A percentile compares a stretch with the other conserved stretches of the same genome.
Conservation (phyloP, 2,113 vertebrate species). For the Melozone crissalis region DNA sequence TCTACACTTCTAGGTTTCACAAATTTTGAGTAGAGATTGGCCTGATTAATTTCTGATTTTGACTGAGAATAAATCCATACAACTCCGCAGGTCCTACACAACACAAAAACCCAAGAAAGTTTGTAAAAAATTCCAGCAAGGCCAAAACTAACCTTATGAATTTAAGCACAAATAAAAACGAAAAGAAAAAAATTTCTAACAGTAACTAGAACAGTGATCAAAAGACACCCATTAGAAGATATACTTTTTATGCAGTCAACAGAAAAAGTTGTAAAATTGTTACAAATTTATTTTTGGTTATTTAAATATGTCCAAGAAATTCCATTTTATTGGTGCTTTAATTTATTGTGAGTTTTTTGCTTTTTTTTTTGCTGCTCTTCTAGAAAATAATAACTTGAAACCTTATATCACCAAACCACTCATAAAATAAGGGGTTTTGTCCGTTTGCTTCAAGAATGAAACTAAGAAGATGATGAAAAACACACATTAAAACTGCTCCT, state of each 20-base stretch:
- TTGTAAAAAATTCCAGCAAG: not conserved
- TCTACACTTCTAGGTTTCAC: not conserved
- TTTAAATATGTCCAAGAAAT: not conserved
- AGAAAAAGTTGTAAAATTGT: not conserved
- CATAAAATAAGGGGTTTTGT: not conserved
- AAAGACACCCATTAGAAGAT: not conserved
- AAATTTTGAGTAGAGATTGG: not conserved
- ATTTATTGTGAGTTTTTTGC: not conserved
- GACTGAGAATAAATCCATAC: not conserved
- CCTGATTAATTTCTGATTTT: not conserved
- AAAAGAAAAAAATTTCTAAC: not conserved
- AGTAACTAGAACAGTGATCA: not conserved
- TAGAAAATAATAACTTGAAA: not conserved
- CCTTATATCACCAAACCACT: not conserved
- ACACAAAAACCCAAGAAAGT: not conserved
- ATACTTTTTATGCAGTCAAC: not conserved
- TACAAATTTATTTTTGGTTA: not conserved
- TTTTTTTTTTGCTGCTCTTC: not conserved
- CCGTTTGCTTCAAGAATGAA: not conserved
- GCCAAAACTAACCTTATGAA: not conserved
- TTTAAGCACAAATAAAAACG: not conserved
- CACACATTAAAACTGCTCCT: not conserved
- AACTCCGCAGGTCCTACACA: not conserved
- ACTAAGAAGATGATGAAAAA: not conserved
- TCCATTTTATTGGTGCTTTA: not conserved